Evolutionary conservation across 1,140 invertebrate genomes (phyloP).

Genomic region (Wiebesia pumilae): DNA sequence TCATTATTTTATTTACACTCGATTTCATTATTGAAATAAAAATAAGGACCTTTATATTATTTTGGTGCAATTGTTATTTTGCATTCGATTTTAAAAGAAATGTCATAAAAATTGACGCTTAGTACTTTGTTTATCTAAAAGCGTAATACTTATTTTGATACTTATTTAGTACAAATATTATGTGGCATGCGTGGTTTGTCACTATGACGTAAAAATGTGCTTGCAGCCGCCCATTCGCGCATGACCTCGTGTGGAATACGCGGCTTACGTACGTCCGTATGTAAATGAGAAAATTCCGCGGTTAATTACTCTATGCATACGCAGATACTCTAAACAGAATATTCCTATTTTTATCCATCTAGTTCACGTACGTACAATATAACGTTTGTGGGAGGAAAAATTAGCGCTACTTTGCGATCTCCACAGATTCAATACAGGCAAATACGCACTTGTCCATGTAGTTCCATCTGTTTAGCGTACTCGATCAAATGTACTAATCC

Average conservation of each 20-base stretch:
- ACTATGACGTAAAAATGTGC: neutral
- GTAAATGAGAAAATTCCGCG: neutral
- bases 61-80: no score
- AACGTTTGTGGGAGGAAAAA: slow-evolving; percentile 13
- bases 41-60: no score
- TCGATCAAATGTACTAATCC: slow-evolving; percentile 27
- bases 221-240: neutral
- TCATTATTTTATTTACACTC: no score
- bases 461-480: neutral
- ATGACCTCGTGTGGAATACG: neutral
- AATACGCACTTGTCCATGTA: neutral
- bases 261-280: neutral
- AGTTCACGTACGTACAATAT: neutral
- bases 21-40: no score
- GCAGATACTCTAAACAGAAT: neutral
- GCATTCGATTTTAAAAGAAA: neutral
- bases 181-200: neutral
- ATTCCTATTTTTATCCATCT: neutral
- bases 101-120: neutral
- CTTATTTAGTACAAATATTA: neutral
- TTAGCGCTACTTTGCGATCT: slow-evolving; percentile 13
- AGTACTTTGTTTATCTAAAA: neutral
- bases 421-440: neutral
- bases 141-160: neutral
- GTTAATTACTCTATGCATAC: neutral